Base-by-base conservation (phyloP, 2,888 invertebrate species). In the Osmoderma eremita region DNA sequence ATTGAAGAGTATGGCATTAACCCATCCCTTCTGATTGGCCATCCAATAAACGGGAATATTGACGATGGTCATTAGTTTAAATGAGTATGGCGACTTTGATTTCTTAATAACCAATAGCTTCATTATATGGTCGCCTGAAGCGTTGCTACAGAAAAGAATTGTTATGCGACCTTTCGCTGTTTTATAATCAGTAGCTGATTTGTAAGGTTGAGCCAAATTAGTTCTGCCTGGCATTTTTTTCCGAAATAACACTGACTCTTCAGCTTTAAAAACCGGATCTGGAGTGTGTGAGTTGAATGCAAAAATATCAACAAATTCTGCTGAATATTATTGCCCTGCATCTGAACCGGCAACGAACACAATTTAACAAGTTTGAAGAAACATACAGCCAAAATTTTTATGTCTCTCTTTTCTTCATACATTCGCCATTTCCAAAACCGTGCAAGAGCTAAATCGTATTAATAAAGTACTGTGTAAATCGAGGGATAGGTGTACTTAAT, bases 21-120 rank as follows among this genome's bases (percentile, higher is more conserved):
- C 65, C 51, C 72, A 71, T n/a, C 64, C 69, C 53, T 69, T 72
- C 24, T 36, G 45, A 50, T 70, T 73, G 12, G 66, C 45, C 58
- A 53, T 71, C 68, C 69, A 72, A 50, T 70, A 51, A 20, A 69
- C 62, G 36, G 45, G 63, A 20, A 72, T 45, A 10, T 56, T 49
- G n/a, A 49, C 41, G 45, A 68, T 69, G 24, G 49, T 45, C 15
- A 67, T 39, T 38, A 48, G 17, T 65, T 71, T 70, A 17, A 72
- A 63, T 18, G 68, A 63, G 22, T 68, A 36, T 4, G 66, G 69
- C n/a, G 48, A 70, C 50, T 67, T 51, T 17, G 71, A 69, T 22
- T 63, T 64, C 48, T 69, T 69, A 45, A 72, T 62, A n/a, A 72
- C 50, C 53, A 71, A 45, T 10, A 64, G 70, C 38, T 69, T 69